Percentiles rank a stretch among this genome's conserved stretches.
phyloP scores from a whole-genome alignment of 2,888 invertebrate species.

The Chloromyia formosa region DNA sequence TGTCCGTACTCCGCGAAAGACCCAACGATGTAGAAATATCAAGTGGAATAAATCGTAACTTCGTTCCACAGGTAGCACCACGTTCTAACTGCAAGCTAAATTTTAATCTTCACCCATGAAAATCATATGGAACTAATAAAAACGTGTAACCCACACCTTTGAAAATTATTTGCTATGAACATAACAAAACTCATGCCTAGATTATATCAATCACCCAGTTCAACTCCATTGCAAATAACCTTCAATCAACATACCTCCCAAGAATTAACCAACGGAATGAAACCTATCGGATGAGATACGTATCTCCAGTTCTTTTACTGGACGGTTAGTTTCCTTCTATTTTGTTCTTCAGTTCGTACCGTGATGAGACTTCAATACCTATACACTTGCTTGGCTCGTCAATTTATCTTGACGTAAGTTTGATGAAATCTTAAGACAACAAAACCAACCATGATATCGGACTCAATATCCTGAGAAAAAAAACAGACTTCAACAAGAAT shows the following conservation, averaged over 20 bases:
- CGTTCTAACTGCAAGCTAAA: no score
- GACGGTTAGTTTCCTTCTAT: neutral
- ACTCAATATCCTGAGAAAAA: neutral
- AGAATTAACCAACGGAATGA: conserved; percentile 12
- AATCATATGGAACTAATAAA: neutral
- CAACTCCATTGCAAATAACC: conserved; percentile 34
- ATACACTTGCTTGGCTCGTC: neutral
- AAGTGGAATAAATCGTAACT: no score
- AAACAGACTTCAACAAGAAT: neutral
- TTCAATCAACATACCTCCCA: conserved; percentile 34
- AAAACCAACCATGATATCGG: neutral
- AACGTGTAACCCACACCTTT: neutral
- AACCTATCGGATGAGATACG: conserved; percentile 25
- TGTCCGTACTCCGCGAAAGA: no score
- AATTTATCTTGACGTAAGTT: neutral
- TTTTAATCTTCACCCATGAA: no score
- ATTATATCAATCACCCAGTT: conserved; percentile 11
- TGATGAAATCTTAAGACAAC: conserved; percentile 5
- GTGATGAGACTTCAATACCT: neutral
- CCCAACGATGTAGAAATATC: no score
- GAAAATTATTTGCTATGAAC: neutral
- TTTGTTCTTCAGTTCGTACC: neutral
- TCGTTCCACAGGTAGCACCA: neutral
- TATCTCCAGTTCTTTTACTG: neutral
- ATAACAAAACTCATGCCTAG: neutral